A percentile compares a stretch with the other conserved stretches of the same genome.
phyloP scores from a whole-genome alignment of 2,797 vertebrate species.

The Thamnophis elegans region DNA sequence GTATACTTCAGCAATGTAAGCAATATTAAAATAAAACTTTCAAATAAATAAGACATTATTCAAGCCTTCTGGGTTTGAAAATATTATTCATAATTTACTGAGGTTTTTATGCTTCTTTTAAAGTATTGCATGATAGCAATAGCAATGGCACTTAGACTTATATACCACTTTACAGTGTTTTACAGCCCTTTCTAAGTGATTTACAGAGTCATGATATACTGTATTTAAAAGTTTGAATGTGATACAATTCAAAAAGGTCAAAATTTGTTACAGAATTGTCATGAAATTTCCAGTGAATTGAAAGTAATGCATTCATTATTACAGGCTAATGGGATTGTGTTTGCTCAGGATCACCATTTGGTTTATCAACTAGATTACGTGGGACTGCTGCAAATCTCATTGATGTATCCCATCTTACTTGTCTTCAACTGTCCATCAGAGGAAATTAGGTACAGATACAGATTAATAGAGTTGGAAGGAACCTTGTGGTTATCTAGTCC shows the following conservation, averaged over 20 bases:
- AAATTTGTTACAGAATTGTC: not conserved
- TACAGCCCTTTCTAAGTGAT: too few relatives aligned
- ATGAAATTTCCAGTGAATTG: not conserved
- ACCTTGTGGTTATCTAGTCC: too few relatives aligned
- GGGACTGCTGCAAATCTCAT: conserved; percentile 33
- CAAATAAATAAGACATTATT: conserved; percentile 49
- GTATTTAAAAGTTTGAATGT: conserved; percentile 27
- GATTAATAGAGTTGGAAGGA: too few relatives aligned
- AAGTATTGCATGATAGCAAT: not conserved
- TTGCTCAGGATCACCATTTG: conserved; percentile 35
- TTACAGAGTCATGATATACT: not conserved
- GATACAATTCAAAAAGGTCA: conserved; percentile 11
- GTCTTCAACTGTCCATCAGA: conserved; percentile 7
- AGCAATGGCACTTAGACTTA: too few relatives aligned
- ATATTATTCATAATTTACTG: conserved; percentile 52
- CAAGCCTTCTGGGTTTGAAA: conserved; percentile 49
- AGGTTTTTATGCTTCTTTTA: conserved; percentile 26
- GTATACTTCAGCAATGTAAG: conserved; percentile 56
- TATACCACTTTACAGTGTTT: too few relatives aligned
- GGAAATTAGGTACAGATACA: not conserved
- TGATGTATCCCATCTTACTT: not conserved
- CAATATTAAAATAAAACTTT: conserved; percentile 54
- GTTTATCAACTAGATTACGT: conserved; percentile 15
- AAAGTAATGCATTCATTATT: not conserved
- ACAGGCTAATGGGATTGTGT: conserved; percentile 35